Percentiles rank a stretch among this genome's conserved stretches.
phyloP scores from a whole-genome alignment of 1,140 invertebrate species.

The Leptinotarsa undecemlineata region DNA sequence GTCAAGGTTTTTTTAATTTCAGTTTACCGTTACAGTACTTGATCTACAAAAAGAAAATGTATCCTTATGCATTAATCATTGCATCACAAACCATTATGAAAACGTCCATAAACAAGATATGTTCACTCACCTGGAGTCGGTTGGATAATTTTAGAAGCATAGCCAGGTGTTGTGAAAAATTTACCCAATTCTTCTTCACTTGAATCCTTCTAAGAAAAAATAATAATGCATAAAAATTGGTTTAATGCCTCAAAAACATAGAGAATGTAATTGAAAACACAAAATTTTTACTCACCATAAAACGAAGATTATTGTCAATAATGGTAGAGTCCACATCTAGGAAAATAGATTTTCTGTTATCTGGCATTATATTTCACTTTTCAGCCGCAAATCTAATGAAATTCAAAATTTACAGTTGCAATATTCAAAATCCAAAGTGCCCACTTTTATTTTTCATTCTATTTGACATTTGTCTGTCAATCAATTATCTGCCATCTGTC shows the following conservation, averaged over 20 bases:
- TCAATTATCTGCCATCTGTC: too few species aligned
- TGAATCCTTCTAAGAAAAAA: constrained; percentile 32
- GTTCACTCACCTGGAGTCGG: constrained; percentile 45
- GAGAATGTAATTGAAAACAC: background rate
- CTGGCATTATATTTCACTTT: background rate
- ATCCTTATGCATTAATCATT: too few species aligned
- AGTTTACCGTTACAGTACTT: too few species aligned
- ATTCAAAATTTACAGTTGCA: too few species aligned
- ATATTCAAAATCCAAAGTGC: too few species aligned
- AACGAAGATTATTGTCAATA: constrained; percentile 56
- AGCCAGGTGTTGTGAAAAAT: constrained; percentile 33
- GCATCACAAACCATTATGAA: too few species aligned
- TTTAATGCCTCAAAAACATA: too few species aligned
- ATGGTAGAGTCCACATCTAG: constrained; percentile 53
- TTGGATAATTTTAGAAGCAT: constrained; percentile 43
- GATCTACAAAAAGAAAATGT: too few species aligned
- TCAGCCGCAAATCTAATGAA: background rate
- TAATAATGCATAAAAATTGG: background rate
- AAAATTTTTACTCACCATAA: constrained; percentile 1
- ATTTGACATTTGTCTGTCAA: too few species aligned
- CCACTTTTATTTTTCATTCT: too few species aligned
- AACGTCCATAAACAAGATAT: background rate
- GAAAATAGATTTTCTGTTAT: constrained; percentile 33
- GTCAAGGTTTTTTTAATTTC: too few species aligned
- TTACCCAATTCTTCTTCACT: constrained; percentile 41